These are phyloP conservation scores for Saxidomus purpurata DNA, from an alignment of 1,140 invertebrate species.

Conservation along the genomic window DNA sequence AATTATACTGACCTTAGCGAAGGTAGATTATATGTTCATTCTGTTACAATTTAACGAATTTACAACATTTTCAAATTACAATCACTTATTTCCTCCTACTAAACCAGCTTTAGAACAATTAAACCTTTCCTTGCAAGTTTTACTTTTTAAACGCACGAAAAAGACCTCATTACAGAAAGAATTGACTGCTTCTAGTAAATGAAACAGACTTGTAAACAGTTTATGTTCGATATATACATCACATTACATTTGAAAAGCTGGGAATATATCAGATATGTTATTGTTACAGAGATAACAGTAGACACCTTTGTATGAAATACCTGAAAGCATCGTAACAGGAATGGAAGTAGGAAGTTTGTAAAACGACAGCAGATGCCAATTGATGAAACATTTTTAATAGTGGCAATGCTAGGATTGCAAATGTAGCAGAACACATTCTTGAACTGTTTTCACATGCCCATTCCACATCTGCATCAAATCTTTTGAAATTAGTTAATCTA, in stretches of 20 bases:
- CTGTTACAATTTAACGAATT: too few species aligned
- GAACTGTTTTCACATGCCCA: background rate
- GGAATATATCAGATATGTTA: background rate
- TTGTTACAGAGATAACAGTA: background rate
- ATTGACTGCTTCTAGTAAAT: background rate
- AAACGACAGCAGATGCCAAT: background rate
- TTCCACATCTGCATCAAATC: background rate
- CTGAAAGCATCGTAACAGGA: background rate
- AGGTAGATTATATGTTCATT: too few species aligned
- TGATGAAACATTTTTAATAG: background rate
- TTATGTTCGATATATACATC: background rate
- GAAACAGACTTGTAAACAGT: background rate
- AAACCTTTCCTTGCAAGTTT: background rate
- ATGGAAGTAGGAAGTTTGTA: background rate
- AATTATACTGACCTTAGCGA: too few species aligned
- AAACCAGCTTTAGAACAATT: background rate
- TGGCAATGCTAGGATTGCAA: background rate
- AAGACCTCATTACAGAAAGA: background rate
- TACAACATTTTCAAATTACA: too few species aligned
- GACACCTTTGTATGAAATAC: background rate
- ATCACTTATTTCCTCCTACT: background rate
- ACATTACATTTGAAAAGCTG: background rate
- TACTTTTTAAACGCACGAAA: background rate
- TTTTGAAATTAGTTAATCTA: too few species aligned
- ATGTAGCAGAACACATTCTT: background rate